A percentile compares a stretch with the other conserved stretches of the same genome.
Conservation (phyloP, 2,888 invertebrate species). For the Subacronicta megacephala region DNA sequence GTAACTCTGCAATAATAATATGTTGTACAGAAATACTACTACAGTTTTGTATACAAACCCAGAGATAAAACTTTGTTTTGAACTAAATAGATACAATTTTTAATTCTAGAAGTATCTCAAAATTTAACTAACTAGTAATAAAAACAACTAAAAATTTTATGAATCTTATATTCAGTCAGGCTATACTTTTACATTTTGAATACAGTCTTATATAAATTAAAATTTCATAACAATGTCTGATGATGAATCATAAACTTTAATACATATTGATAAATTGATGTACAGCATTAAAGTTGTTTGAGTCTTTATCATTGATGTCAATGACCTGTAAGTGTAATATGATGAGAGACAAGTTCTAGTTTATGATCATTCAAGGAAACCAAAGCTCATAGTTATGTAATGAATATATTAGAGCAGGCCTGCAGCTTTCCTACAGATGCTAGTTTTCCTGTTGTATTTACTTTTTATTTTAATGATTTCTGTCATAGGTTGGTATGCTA, state of each 20-base stretch:
- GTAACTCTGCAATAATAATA: too few species aligned
- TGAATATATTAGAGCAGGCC: too few species aligned
- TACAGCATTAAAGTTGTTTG: constrained; percentile 11
- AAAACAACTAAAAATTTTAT: background rate
- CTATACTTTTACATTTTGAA: background rate
- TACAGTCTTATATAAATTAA: background rate
- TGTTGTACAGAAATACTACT: too few species aligned
- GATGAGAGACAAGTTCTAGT: constrained; percentile 18
- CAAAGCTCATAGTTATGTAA: too few species aligned
- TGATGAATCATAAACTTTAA: constrained; percentile 1
- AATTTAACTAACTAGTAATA: background rate
- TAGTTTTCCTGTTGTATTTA: too few species aligned
- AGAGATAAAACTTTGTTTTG: too few species aligned
- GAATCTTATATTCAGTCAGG: background rate
- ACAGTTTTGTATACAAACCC: too few species aligned
- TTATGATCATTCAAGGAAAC: constrained; percentile 38
- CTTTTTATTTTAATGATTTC: too few species aligned
- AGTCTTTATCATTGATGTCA: constrained; percentile 23
- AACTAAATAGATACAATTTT: background rate
- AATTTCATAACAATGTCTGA: background rate
- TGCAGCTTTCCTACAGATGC: too few species aligned
- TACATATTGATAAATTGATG: background rate
- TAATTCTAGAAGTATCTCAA: background rate
- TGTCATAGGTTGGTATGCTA: too few species aligned
- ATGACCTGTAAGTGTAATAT: constrained; percentile 24